phyloP scores from a whole-genome alignment of 2,888 invertebrate genomes.

The Nemurella pictetii region DNA sequence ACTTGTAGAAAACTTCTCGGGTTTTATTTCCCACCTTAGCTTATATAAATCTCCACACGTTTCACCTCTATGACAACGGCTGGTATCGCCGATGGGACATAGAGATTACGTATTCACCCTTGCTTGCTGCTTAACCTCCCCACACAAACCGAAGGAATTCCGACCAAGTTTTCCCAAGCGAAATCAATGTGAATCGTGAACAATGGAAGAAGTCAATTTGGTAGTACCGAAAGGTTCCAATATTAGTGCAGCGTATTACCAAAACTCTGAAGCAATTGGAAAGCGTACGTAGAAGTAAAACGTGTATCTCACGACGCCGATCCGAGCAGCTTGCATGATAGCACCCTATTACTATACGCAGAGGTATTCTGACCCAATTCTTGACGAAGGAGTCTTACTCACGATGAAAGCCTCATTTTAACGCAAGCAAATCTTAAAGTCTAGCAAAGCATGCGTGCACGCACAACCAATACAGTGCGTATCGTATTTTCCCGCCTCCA shows the following conservation, averaged over 20 bases:
- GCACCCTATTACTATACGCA: not conserved
- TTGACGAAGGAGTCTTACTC: not conserved
- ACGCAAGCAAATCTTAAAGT: not conserved
- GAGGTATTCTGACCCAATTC: not conserved
- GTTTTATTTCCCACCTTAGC: not conserved
- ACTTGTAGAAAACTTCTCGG: too few species aligned
- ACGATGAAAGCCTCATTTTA: not conserved
- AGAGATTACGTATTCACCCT: not conserved
- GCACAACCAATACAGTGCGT: not conserved
- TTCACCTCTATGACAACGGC: not conserved
- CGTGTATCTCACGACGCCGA: too few species aligned
- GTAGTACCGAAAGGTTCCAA: too few species aligned
- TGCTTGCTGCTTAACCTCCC: not conserved
- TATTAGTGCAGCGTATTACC: too few species aligned
- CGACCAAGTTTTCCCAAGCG: not conserved
- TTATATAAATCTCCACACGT: not conserved
- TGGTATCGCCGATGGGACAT: not conserved
- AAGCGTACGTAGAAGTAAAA: too few species aligned
- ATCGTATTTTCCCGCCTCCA: not conserved
- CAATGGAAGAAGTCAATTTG: too few species aligned
- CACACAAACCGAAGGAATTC: not conserved
- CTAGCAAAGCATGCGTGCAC: not conserved
- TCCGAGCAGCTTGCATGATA: not conserved
- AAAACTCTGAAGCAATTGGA: too few species aligned
- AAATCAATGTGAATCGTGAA: not conserved